phyloP scores from a whole-genome alignment of 2,888 invertebrate species.

The Callosobruchus maculatus region DNA sequence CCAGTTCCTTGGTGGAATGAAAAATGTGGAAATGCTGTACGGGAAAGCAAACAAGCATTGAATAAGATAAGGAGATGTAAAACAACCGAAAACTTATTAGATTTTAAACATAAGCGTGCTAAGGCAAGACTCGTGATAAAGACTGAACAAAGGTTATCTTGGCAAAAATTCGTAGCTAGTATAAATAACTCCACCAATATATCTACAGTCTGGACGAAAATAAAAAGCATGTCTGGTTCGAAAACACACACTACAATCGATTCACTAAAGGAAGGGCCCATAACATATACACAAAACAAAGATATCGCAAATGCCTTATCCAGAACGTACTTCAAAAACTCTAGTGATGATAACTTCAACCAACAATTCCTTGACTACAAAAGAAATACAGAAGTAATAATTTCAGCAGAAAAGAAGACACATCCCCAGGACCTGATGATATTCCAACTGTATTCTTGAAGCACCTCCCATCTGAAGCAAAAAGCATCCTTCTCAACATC shows the following conservation, averaged over 20 bases:
- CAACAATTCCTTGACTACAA: background rate
- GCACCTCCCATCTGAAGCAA: background rate
- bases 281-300: background rate
- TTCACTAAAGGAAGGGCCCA: background rate
- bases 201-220: too few species aligned
- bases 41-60: background rate
- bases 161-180: background rate
- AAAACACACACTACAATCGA: background rate
- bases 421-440: slow-evolving; percentile 2
- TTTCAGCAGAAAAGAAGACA: background rate
- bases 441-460: slow-evolving; percentile 1
- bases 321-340: background rate
- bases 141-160: background rate
- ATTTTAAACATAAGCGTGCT: slow-evolving; percentile 1
- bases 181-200: background rate
- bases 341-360: background rate
- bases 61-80: slow-evolving; percentile 1
- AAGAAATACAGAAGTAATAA: background rate
- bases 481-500: background rate
- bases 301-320: background rate
- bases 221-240: too few species aligned
- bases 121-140: background rate
- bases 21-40: slow-evolving; percentile 3
- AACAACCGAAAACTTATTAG: background rate
- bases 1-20: slow-evolving; percentile 8